Evolutionary conservation across 2,888 invertebrate genomes (phyloP).

Genomic region (Drosophila rellima): DNA sequence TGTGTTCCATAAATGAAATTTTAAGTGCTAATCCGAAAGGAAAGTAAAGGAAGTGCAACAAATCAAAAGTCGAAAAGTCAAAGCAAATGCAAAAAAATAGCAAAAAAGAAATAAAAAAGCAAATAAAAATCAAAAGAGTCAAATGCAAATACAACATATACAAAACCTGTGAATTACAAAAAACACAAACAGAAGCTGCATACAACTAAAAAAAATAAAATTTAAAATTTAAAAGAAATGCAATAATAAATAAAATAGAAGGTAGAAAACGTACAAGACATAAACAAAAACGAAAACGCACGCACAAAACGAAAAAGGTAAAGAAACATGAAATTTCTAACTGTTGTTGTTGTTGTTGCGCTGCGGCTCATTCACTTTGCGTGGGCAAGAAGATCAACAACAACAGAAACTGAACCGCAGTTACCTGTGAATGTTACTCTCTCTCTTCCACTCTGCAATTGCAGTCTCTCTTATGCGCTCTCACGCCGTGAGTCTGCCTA

Average conservation of each 20-base stretch:
- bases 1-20: constrained; percentile 46
- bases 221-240: constrained; percentile 1
- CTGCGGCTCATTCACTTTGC: constrained; percentile 57
- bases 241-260: constrained; percentile 3
- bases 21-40: constrained; percentile 33
- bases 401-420: constrained; percentile 11
- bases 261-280: constrained; percentile 4
- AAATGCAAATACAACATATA: constrained; percentile 19
- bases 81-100: constrained; percentile 24
- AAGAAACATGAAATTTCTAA: constrained; percentile 52
- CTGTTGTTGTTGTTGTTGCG: constrained; percentile 37
- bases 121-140: constrained; percentile 34
- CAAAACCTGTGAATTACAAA: constrained; percentile 38
- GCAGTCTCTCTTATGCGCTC: constrained; percentile 3
- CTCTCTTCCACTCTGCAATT: not conserved
- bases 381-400: constrained; percentile 19
- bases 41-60: constrained; percentile 21
- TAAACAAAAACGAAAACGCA: constrained; percentile 14
- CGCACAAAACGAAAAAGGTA: constrained; percentile 26
- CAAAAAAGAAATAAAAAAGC: not conserved
- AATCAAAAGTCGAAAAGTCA: constrained; percentile 33
- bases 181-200: constrained; percentile 33
- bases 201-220: constrained; percentile 15
- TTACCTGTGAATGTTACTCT: constrained; percentile 19
- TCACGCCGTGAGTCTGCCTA: not conserved